Conservation (phyloP, 2,113 vertebrate genomes). For the Passer domesticus region DNA sequence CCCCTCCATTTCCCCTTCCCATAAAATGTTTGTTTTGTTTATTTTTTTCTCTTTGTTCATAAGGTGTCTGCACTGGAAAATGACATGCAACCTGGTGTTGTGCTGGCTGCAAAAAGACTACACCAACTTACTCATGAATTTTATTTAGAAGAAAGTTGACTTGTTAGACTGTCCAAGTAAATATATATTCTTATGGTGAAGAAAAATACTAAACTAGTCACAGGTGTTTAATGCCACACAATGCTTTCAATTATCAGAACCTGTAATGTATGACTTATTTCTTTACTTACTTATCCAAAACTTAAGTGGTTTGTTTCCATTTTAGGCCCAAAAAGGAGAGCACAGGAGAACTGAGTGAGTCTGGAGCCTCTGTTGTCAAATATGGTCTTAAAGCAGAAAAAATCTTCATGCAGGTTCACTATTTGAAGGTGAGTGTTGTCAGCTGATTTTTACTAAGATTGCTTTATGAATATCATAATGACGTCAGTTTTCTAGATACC, state of each 20-base stretch:
- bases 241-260: neutral
- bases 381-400: conserved; percentile 94
- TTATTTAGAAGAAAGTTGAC: neutral
- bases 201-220: neutral
- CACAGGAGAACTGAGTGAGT: conserved; percentile 85
- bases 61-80: neutral
- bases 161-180: neutral
- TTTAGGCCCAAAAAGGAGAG: conserved; percentile 89
- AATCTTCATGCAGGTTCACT: conserved; percentile 95
- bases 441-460: neutral
- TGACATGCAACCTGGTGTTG: neutral
- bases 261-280: neutral
- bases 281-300: neutral
- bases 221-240: neutral
- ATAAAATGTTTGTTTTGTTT: neutral
- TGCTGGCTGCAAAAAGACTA: neutral
- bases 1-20: neutral
- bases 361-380: conserved; percentile 87
- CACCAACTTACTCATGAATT: neutral
- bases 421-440: conserved; percentile 86
- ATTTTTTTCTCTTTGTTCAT: neutral
- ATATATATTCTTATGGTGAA: neutral
- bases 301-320: neutral
- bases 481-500: neutral
- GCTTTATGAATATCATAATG: neutral